These are phyloP conservation scores for Hydropotes inermis DNA, from an alignment of 2,113 vertebrate species.

Conservation along the genomic window DNA sequence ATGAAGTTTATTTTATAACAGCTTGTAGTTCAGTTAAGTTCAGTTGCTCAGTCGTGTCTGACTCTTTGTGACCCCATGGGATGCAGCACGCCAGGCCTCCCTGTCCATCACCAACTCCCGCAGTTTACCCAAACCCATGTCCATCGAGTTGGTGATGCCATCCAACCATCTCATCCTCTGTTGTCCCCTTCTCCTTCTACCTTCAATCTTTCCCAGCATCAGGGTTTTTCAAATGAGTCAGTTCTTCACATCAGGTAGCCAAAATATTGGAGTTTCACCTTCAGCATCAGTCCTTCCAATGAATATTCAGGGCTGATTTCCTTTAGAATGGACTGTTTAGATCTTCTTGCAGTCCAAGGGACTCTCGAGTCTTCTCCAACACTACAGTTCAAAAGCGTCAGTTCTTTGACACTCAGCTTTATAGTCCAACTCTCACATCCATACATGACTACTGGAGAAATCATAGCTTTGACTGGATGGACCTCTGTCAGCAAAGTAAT, in stretches of 20 bases:
- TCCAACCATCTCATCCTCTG: background rate
- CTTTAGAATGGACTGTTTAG: background rate
- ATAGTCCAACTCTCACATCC: background rate
- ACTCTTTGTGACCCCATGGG: too few species aligned
- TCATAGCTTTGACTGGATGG: background rate
- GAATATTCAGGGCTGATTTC: background rate
- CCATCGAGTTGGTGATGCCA: background rate
- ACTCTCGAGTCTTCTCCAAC: background rate
- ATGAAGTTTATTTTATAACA: background rate
- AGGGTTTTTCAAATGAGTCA: background rate
- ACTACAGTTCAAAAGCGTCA: background rate
- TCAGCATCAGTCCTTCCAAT: background rate
- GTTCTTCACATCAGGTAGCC: background rate
- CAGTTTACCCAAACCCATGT: background rate
- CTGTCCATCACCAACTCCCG: too few species aligned
- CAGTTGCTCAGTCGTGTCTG: too few species aligned
- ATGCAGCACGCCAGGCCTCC: too few species aligned
- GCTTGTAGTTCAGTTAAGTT: too few species aligned
- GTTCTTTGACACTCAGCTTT: background rate
- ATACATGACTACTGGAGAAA: background rate
- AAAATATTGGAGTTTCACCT: background rate
- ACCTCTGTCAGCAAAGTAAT: background rate
- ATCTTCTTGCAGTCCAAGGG: background rate
- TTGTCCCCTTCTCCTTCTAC: background rate
- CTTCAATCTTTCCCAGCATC: background rate